These are phyloP conservation scores for Trilocha varians DNA, from an alignment of 2,888 invertebrate species.

Conservation along the genomic window DNA sequence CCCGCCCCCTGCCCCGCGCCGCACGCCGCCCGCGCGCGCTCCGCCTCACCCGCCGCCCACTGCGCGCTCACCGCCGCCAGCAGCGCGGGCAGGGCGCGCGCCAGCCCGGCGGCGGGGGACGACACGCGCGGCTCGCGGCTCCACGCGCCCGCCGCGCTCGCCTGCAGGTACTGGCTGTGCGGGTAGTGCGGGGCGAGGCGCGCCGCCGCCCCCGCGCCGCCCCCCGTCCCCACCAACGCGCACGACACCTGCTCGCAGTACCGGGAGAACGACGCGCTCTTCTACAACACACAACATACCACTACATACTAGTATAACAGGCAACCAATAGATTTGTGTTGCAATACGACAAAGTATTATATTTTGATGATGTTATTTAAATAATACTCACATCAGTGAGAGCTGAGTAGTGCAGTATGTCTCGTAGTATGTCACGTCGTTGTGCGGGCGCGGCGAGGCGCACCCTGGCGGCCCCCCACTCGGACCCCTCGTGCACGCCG, in stretches of 20 bases:
- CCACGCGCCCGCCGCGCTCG: slow-evolving; percentile 11
- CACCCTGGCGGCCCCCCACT: slow-evolving; percentile 31
- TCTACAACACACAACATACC: background rate
- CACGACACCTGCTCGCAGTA: slow-evolving; percentile 37
- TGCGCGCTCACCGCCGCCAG: slow-evolving; percentile 20
- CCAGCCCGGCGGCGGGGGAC: slow-evolving; percentile 16
- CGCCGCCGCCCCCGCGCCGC: slow-evolving; percentile 11
- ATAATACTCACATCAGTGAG: background rate
- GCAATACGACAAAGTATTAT: too few species aligned
- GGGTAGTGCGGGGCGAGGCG: slow-evolving; percentile 19
- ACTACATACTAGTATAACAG: slow-evolving; percentile 2
- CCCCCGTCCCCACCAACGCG: slow-evolving; percentile 19
- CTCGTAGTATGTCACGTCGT: slow-evolving; percentile 13
- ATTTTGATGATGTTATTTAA: too few species aligned
- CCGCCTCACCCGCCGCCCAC: slow-evolving; percentile 13
- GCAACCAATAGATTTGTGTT: too few species aligned
- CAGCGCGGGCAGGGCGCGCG: slow-evolving; percentile 23
- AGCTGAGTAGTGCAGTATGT: slow-evolving; percentile 7
- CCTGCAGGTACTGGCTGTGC: slow-evolving; percentile 13
- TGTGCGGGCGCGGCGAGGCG: slow-evolving; percentile 16
- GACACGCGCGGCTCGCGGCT: slow-evolving; percentile 6
- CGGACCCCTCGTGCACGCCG: slow-evolving; percentile 29
- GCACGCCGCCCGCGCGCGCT: slow-evolving; percentile 9
- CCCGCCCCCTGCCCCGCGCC: slow-evolving; percentile 14
- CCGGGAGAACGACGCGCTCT: slow-evolving; percentile 16